Conservation (phyloP, 2,888 invertebrate species). For the Drosophila lacicola region DNA sequence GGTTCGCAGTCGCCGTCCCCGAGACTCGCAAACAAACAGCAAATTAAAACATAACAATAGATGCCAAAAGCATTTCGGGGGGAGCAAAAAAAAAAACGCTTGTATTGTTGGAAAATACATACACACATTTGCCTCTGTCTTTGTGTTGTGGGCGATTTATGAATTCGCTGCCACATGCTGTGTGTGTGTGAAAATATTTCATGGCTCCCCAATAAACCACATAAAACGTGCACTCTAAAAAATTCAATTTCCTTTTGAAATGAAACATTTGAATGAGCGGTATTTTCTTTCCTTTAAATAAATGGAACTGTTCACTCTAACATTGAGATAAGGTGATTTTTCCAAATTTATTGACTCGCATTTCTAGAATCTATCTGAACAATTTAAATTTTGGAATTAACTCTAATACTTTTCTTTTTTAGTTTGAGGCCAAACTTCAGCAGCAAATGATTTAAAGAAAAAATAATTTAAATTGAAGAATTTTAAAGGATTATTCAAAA, state of each 20-base stretch:
- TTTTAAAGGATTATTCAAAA: too few species aligned
- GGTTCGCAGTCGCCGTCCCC: conserved; percentile 20
- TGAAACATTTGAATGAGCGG: background rate
- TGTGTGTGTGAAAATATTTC: conserved; percentile 15
- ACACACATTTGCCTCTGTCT: background rate
- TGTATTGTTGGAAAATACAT: conserved; percentile 24
- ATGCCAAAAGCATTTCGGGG: conserved; percentile 25
- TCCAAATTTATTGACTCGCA: too few species aligned
- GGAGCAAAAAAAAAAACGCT: conserved; percentile 15
- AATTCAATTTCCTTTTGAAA: background rate
- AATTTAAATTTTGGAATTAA: too few species aligned
- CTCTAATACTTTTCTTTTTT: too few species aligned
- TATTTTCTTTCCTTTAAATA: too few species aligned
- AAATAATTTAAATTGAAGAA: too few species aligned
- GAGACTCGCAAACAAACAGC: conserved; percentile 43
- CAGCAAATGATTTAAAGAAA: too few species aligned
- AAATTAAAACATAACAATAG: conserved; percentile 74
- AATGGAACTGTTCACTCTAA: too few species aligned
- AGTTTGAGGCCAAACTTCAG: too few species aligned
- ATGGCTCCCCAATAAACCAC: conserved; percentile 2
- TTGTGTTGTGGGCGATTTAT: conserved; percentile 24
- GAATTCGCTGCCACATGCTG: conserved; percentile 2
- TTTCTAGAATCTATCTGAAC: too few species aligned
- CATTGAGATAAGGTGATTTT: too few species aligned
- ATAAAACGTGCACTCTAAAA: conserved; percentile 5